Conservation (phyloP, 2,797 vertebrate genomes). For the Mionectes olivaceus region DNA sequence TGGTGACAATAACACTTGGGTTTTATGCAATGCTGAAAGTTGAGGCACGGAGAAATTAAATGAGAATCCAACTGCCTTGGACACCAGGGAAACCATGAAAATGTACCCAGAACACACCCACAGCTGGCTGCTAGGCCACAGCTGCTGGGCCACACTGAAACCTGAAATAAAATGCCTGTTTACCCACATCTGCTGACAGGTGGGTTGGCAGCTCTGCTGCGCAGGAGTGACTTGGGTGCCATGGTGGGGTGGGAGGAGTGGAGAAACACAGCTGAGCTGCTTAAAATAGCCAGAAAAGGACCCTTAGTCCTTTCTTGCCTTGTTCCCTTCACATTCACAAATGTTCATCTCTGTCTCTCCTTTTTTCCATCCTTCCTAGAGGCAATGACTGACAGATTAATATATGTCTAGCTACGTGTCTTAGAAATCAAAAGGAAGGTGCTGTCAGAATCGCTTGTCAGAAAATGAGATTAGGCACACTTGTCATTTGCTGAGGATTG, state of each 20-base stretch:
- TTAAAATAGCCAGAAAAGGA: conserved; percentile 63
- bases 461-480: conserved; percentile 93
- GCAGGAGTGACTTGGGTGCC: neutral
- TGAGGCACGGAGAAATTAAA: neutral
- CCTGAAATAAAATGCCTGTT: neutral
- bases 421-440: conserved; percentile 94
- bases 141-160: neutral
- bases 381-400: conserved; percentile 97
- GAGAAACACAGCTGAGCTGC: neutral
- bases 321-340: conserved; percentile 80
- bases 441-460: conserved; percentile 94
- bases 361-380: conserved; percentile 77
- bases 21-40: neutral
- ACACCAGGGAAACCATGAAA: neutral
- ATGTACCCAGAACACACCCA: neutral
- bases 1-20: neutral
- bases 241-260: neutral
- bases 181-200: neutral
- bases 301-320: conserved; percentile 65
- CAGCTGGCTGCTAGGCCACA: neutral
- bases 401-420: conserved; percentile 95
- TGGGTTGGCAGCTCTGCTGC: neutral
- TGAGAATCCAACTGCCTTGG: neutral
- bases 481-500: conserved; percentile 92
- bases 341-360: conserved; percentile 74